Evolutionary conservation across 1,140 invertebrate genomes (phyloP), one percentile per base, ranked within the genome.

Genomic region (Drosophila subobscura): DNA sequence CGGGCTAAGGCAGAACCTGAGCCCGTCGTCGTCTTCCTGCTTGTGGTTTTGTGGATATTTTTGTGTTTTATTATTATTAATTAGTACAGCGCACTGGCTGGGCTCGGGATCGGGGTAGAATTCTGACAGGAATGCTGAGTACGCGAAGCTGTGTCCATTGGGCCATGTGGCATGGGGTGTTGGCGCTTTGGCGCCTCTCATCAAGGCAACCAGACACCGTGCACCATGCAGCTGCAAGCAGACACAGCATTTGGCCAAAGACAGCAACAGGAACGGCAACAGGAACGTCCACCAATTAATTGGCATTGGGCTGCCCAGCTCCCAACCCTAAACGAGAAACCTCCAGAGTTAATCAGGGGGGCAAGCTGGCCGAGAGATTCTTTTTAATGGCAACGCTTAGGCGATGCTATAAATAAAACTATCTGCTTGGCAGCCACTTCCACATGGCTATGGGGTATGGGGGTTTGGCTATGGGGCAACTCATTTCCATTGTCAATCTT

Each of bases 181-280:
- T 88, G 83, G 71, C 75, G 77, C 78, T 88, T 85, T 88, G 83
- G 83, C 83, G 83, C 83, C 83, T 88, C 83, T 88, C 83, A 88
- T 88, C 83, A 86, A 72, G 83, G 49, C 50, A 41, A 7, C 68
- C 70, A 85, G 81, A 73, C 80, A 68, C 50, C 16, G 45, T 22
- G 20, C n/a, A 27, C 41, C 33, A 27, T 64, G 52, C 71, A 50
- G 51, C 42, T 57, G 70, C 59, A 22, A 29, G 44, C 55, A 54
- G 51, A 40, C 44, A 20, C 42, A 57, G 57, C 59, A 47, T 85
- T 84, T 86, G 80, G 80, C 78, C 77, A 84, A 84, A 85, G 83
- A 72, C 81, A 75, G 81, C 72, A 67, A 66, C 29, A 10, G 16
- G n/a, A 37, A 1, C 10, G 33, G 33, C 33, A 37, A 37, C 33